phyloP scores from a whole-genome alignment of 92 coral and sea anemone genomes.

The Hydrozoanthus gracilis region DNA sequence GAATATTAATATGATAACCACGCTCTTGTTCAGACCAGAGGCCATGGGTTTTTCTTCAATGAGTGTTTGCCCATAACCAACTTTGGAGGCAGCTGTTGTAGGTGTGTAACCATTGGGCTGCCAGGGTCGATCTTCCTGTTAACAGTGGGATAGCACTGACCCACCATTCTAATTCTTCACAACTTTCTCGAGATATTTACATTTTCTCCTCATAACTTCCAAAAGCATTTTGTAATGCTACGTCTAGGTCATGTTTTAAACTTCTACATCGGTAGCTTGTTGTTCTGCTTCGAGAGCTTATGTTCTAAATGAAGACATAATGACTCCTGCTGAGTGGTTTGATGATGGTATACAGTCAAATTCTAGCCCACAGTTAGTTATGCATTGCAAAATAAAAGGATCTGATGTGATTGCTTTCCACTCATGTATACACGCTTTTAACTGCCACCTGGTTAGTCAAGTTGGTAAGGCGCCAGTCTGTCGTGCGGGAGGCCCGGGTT shows the following conservation, averaged over 20 bases:
- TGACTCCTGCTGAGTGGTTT: background rate
- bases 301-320: conserved; percentile 4
- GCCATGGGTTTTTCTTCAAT: conserved; percentile 49
- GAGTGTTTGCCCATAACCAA: conserved; percentile 57
- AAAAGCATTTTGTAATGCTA: conserved; percentile 18
- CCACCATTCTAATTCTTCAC: too few relatives aligned
- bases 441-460: too few relatives aligned
- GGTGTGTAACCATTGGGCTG: conserved; percentile 17
- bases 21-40: conserved; percentile 43
- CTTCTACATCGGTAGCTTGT: conserved; percentile 45
- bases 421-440: conserved; percentile 1
- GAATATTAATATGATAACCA: conserved; percentile 44
- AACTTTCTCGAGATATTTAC: conserved; percentile 33
- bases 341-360: conserved; percentile 38
- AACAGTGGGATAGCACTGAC: conserved; percentile 22
- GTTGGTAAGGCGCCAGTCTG: too few relatives aligned
- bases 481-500: too few relatives aligned
- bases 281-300: conserved; percentile 47
- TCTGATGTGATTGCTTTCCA: conserved; percentile 62
- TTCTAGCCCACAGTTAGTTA: conserved; percentile 48
- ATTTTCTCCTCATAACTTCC: conserved; percentile 48
- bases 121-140: conserved; percentile 58
- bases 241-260: conserved; percentile 35
- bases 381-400: conserved; percentile 52
- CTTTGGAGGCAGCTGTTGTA: conserved; percentile 50